These are phyloP conservation scores for Merodon equestris DNA, from an alignment of 2,888 invertebrate species.

Conservation along the genomic window DNA sequence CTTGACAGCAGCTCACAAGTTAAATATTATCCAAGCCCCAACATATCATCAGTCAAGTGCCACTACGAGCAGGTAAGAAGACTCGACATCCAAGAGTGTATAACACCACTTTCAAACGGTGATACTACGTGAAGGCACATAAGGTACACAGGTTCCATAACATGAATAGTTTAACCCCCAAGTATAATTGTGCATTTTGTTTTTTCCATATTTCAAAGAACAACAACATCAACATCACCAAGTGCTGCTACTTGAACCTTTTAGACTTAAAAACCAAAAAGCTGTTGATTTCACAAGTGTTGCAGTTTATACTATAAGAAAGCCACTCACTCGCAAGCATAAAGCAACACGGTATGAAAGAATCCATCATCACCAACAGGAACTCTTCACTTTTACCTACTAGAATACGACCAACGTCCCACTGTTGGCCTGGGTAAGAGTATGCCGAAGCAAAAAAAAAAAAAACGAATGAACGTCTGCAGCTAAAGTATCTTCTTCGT, in stretches of 20 bases:
- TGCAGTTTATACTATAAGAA: slow-evolving; percentile 19
- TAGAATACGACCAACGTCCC: neutral
- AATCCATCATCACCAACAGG: slow-evolving; percentile 18
- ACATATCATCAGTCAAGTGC: slow-evolving; percentile 15
- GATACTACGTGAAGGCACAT: neutral
- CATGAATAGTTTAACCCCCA: slow-evolving; percentile 26
- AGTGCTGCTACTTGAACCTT: slow-evolving; percentile 25
- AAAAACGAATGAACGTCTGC: slow-evolving; percentile 7
- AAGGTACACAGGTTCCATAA: neutral
- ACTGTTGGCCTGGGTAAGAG: neutral
- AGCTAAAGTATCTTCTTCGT: slow-evolving; percentile 3
- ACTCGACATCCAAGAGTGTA: slow-evolving; percentile 5
- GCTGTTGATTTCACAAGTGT: slow-evolving; percentile 27
- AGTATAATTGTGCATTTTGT: slow-evolving; percentile 26
- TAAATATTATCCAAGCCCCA: slow-evolving; percentile 11
- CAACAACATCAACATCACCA: neutral
- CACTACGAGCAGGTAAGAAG: slow-evolving; percentile 2
- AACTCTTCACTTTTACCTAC: neutral
- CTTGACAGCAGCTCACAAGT: slow-evolving; percentile 2
- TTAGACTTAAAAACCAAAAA: slow-evolving; percentile 22
- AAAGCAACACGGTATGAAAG: slow-evolving; percentile 3
- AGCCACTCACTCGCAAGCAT: neutral
- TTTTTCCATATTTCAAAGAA: neutral
- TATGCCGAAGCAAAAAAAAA: neutral
- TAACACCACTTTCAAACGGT: slow-evolving; percentile 14